Conservation (phyloP, 2,113 vertebrate species). For the Salvelinus alpinus region DNA sequence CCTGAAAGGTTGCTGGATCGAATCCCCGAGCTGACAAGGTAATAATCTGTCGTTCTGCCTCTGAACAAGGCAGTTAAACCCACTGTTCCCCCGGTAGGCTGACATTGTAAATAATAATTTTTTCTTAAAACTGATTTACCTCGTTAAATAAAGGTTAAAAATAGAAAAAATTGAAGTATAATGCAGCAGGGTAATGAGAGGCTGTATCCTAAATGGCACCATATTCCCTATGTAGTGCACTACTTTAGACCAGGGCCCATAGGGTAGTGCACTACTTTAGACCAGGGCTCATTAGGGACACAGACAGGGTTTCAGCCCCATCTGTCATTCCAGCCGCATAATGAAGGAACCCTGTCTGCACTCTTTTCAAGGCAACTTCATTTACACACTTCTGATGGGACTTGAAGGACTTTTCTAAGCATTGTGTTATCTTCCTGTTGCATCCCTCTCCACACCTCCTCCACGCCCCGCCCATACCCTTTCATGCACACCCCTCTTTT, state of each 20-base stretch:
- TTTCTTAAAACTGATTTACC: too few species aligned
- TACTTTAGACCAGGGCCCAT: neutral
- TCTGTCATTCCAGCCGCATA: neutral
- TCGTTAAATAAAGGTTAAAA: too few species aligned
- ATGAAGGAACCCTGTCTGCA: neutral
- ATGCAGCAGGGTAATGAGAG: neutral
- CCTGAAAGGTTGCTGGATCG: too few species aligned
- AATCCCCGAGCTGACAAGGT: too few species aligned
- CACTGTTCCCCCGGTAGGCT: too few species aligned
- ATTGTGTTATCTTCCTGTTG: slow-evolving; percentile 9
- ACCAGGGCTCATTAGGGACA: neutral
- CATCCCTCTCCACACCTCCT: neutral
- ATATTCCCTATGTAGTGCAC: too few species aligned
- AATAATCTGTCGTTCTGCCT: too few species aligned
- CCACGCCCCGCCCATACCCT: neutral
- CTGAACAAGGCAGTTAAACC: too few species aligned
- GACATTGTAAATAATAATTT: too few species aligned
- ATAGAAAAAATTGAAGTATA: neutral
- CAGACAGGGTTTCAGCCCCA: neutral
- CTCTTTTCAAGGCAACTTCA: neutral
- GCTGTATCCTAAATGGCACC: neutral
- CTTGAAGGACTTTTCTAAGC: neutral
- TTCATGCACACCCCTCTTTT: slow-evolving; percentile 9
- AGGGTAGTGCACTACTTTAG: too few species aligned
- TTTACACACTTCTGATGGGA: slow-evolving; percentile 1